Evolutionary conservation across 2,797 vertebrate species (phyloP), one percentile per base, ranked within the genome.

Genomic region (Poeciliopsis paucimaculata): DNA sequence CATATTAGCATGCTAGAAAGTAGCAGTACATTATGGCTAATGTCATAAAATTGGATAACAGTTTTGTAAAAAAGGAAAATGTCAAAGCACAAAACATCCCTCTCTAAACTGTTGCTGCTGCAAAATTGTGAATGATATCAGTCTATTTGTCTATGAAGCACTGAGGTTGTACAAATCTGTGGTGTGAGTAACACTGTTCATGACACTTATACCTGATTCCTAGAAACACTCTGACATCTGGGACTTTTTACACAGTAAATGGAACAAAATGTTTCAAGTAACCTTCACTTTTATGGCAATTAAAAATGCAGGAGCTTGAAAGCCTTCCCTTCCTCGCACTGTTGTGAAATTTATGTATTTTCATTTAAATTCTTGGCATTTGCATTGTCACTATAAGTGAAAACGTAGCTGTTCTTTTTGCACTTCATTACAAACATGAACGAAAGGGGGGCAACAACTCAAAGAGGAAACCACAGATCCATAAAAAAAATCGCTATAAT

Each of bases 391-490:
- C 51, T 72, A 46, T 46, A 1, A 23, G 49, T 82, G 34, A 60
- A 79, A 80, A 43, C 72, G 51, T 10, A 76, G 64, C 66, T 55
- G 28, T 55, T 79, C 64, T 55, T 74, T 72, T 82, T 80, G 15
- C 57, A 89, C 85, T 90, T 87, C 78, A 87, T 87, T 82, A 76
- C 74, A 77, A 79, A 87, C 76, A 34, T 77, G 84, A 89, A 89
- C 83, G 83, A 81, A 91, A 88, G 70, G 79, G 83, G 36, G 82
- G 55, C 71, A 64, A 74, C 78, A 79, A 76, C 84, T 84, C 81
- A 78, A 82, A 16, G 84, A 77, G 77, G 76, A 87, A 88, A 83
- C 88, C 90, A 77, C 86, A 87, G 83, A 89, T 88, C 89, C 84
- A 88, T 92, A 86, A 82, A 85, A 79, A 82, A 83, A 82, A n/a